Conservation (phyloP, 2,797 vertebrate genomes). For the Dermochelys coriacea region DNA sequence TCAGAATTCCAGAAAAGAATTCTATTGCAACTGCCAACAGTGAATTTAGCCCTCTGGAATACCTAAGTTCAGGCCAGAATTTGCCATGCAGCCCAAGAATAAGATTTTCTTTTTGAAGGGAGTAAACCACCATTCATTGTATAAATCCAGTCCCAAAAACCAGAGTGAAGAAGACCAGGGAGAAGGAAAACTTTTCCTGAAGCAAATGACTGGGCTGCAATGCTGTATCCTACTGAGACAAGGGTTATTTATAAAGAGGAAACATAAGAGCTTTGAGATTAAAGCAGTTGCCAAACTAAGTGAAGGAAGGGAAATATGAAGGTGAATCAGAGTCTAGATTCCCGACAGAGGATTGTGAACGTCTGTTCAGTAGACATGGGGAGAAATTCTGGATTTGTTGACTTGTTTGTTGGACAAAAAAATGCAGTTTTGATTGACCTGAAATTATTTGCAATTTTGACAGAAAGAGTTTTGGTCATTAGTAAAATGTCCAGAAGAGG, state of each 20-base stretch:
- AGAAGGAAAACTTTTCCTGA: conserved; percentile 66
- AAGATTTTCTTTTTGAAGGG: conserved; percentile 50
- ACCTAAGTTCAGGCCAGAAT: conserved; percentile 16
- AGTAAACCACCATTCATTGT: conserved; percentile 48
- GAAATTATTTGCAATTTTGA: background rate
- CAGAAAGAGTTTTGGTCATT: background rate
- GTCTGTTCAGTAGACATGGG: rapidly evolving
- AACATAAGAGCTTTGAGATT: background rate
- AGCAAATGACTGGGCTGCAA: conserved; percentile 65
- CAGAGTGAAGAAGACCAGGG: conserved; percentile 53
- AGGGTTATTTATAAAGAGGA: conserved; percentile 36
- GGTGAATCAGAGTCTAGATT: conserved; percentile 31
- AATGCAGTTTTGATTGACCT: background rate
- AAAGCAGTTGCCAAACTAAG: conserved; percentile 45
- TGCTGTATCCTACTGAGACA: conserved; percentile 46
- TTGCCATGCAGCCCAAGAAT: conserved; percentile 30
- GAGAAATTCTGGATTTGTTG: background rate
- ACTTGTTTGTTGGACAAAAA: background rate
- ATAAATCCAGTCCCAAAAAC: conserved; percentile 62
- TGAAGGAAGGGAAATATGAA: background rate
- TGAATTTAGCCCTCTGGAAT: conserved; percentile 36
- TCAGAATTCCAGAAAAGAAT: conserved; percentile 1
- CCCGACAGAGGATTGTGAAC: background rate
- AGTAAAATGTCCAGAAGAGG: background rate
- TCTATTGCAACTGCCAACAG: background rate